Base-by-base conservation (phyloP, 2,888 invertebrate species). In the Mongoloraphidia duomilia region DNA sequence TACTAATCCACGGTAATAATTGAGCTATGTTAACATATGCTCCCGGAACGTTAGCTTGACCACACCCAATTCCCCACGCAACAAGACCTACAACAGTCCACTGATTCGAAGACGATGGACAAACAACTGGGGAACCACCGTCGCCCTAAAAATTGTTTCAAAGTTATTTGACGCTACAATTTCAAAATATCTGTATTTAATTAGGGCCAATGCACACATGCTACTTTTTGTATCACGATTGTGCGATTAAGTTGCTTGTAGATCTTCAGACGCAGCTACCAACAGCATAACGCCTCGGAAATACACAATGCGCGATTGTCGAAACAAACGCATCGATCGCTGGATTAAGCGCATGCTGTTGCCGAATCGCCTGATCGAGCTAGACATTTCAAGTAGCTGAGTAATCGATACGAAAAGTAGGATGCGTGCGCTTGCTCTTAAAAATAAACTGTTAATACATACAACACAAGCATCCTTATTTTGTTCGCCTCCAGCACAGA, bases 391-490 rank as follows among this genome's bases (percentile, higher is more conserved):
- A 4, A 38, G 38, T 38, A 12, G 38, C 38, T 12, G n/a, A 38
- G n/a, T 8, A 38, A 1, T 38, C 3, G 38, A 5, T 38, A 4
- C n/a, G 6, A 6, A 26, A 26, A 6, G 26, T 26, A 3, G 26
- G 1, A 26, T 6, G 26, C 6, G 6, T 26, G 26, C 26, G 6
- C 26, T 26, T 3, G 26, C 26, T 6, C 6, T 3, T 26, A 26
- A 26, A 26, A 26, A 6, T 26, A 26, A 26, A 11, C n/a, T 33
- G 17, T 34, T 17, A 36, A 34, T 36, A 50, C 61, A 59, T 56
- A 66, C 67, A 49, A 63, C 63, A 59, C 70, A 70, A 34, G 69
- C 68, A 50, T 70, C 70, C 54, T 68, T 68, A 5, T 67, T 66
- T 12, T 59, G 59, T 51, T 67, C 65, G 13, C 68, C 45, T 9